These are phyloP conservation scores for Acanthurus lineatus DNA, from an alignment of 2,797 vertebrate genomes.

Conservation along the genomic window DNA sequence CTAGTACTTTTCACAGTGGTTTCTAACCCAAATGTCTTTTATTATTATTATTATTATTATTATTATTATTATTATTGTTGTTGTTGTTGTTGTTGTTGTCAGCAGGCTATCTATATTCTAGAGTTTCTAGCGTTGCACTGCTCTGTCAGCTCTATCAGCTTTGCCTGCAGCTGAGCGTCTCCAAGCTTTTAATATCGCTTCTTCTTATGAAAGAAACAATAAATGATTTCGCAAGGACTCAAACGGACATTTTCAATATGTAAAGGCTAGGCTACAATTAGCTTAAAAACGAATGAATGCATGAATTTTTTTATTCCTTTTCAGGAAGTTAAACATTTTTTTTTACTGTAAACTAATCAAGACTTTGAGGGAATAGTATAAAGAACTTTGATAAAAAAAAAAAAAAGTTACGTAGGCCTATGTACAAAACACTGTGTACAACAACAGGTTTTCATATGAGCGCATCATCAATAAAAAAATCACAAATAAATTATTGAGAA, in stretches of 20 bases:
- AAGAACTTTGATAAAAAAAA: no score
- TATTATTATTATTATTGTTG: background rate
- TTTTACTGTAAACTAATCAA: no score
- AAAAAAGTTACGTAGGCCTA: background rate
- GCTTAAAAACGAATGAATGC: background rate
- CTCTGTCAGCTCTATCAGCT: background rate
- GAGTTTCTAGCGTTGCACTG: no score
- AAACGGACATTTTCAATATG: background rate
- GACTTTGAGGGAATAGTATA: no score
- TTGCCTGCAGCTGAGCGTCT: no score
- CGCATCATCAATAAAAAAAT: background rate
- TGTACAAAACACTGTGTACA: background rate
- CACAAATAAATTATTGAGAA: background rate
- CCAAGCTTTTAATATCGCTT: background rate
- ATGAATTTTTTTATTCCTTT: background rate
- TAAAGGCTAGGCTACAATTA: background rate
- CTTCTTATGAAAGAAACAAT: background rate
- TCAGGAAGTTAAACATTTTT: background rate
- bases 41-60: background rate
- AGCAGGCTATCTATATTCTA: no score
- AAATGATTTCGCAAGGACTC: background rate
- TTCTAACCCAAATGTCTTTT: background rate
- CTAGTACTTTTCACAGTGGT: background rate
- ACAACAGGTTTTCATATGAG: no score
- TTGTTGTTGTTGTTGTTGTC: background rate